A percentile compares a stretch with the other conserved stretches of the same genome.
phyloP scores from a whole-genome alignment of 2,113 vertebrate genomes.

The Hippocampus comes region DNA sequence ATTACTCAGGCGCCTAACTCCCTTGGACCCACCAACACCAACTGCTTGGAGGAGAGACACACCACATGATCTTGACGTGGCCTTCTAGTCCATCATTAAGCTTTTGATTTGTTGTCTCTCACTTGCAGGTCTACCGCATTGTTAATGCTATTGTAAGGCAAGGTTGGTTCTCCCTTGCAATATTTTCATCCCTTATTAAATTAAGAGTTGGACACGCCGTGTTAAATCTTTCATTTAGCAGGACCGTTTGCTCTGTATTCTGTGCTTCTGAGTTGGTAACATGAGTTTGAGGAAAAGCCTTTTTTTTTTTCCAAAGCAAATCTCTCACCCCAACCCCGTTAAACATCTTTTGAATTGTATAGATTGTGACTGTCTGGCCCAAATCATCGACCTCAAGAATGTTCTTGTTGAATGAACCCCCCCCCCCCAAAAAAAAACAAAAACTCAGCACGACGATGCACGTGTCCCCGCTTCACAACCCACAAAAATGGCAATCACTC shows the following conservation, averaged over 20 bases:
- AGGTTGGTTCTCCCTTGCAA: not conserved
- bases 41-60: conserved; percentile 48
- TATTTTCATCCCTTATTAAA: not conserved
- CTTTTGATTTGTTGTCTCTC: conserved; percentile 23
- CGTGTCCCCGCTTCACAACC: not conserved
- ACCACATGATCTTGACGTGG: conserved; percentile 48
- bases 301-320: not conserved
- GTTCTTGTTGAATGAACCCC: not conserved
- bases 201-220: not conserved
- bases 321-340: not conserved
- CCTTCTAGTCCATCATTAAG: conserved; percentile 22
- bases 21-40: conserved; percentile 43
- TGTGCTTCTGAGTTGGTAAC: not conserved
- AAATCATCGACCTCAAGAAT: not conserved
- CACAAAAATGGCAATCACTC: not conserved
- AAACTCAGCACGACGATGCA: too few relatives aligned
- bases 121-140: conserved; percentile 15
- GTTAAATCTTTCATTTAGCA: not conserved
- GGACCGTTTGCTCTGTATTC: not conserved
- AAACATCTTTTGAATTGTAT: not conserved
- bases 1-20: conserved; percentile 71
- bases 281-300: not conserved
- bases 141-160: not conserved
- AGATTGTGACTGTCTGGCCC: not conserved
- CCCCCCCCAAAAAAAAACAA: not conserved